Percentiles rank a stretch among this genome's conserved stretches.
These are phyloP conservation scores for Chelonus insularis DNA, from an alignment of 1,140 invertebrate genomes.

Conservation along the genomic window DNA sequence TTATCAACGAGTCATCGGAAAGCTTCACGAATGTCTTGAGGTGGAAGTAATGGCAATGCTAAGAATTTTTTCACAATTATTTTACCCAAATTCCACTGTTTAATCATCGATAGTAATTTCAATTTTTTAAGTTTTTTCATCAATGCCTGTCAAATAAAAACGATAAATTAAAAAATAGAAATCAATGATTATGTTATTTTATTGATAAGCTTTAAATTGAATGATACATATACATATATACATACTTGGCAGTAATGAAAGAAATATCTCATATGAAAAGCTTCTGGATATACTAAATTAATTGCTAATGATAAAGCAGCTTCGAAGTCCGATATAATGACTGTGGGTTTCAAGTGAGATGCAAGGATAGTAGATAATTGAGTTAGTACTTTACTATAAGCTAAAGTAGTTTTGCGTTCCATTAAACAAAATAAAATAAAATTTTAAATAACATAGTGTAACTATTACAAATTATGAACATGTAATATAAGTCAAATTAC, in stretches of 20 bases:
- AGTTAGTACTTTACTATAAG: not conserved
- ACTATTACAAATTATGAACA: not conserved
- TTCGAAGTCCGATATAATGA: constrained; percentile 9
- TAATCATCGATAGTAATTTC: not conserved
- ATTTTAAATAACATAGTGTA: not conserved
- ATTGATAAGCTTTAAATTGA: not conserved
- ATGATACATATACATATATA: not conserved
- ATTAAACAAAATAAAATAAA: not conserved
- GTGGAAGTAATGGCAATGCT: constrained; percentile 1
- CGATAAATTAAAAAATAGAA: not conserved
- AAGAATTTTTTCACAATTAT: constrained; percentile 2
- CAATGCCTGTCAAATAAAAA: not conserved
- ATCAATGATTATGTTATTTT: not conserved
- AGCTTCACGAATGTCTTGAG: not conserved
- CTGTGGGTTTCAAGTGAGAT: not conserved
- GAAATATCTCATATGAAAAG: not conserved
- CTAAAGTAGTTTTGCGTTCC: constrained; percentile 6
- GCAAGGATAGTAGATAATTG: not conserved
- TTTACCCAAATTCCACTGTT: not conserved
- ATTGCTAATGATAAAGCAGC: not conserved
- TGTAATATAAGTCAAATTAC: not conserved
- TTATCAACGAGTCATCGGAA: not conserved
- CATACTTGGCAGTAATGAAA: constrained; percentile 14
- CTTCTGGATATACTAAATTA: not conserved
- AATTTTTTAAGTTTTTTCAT: not conserved